Evolutionary conservation across 2,113 vertebrate species (phyloP), one percentile per base, ranked within the genome.

Genomic region (Atherinomorus stipes): DNA sequence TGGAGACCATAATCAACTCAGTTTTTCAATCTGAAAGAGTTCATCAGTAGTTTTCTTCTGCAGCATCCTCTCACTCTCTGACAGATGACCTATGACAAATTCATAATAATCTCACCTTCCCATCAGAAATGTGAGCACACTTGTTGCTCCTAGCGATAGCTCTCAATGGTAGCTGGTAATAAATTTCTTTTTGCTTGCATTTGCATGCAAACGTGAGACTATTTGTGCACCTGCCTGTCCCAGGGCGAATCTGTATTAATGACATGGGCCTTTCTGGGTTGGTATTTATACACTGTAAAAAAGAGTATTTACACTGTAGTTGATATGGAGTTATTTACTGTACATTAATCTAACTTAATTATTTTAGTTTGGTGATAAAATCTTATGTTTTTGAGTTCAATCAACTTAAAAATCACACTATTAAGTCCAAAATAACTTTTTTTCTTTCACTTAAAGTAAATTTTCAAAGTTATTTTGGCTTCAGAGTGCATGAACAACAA

Each of bases 101-200:
- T 59, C 53, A 61, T 81, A 62, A 71, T 85, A 64, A 85, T 85
- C 63, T 64, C 65, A 67, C 44, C 38, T 45, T 34, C 49, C 56
- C 34, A 18, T 44, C 58, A 49, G 50, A 81, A 77, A 75, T 78
- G 50, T 2, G 23, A 45, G 66, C 53, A 50, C 58, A 75, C 64
- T 38, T 71, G 85, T 86, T 87, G 86, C 82, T 85, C 81, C 49
- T 77, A 64, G 78, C 86, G 87, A 85, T 68, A 18, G 77, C 65
- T 85, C 44, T 63, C 53, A 69, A 63, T 51, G 49, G 28, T 25
- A 25, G 49, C 21, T 62, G 66, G 49, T 50, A 31, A 53, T 61
- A 42, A 37, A 22, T 65, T 21, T 26, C 40, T 26, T 60, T 51
- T 45, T 69, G 73, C 64, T 61, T 47, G 34, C 45, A 63, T 76